Conservation (phyloP, 2,113 vertebrate genomes). For the Pleuronectes platessa region DNA sequence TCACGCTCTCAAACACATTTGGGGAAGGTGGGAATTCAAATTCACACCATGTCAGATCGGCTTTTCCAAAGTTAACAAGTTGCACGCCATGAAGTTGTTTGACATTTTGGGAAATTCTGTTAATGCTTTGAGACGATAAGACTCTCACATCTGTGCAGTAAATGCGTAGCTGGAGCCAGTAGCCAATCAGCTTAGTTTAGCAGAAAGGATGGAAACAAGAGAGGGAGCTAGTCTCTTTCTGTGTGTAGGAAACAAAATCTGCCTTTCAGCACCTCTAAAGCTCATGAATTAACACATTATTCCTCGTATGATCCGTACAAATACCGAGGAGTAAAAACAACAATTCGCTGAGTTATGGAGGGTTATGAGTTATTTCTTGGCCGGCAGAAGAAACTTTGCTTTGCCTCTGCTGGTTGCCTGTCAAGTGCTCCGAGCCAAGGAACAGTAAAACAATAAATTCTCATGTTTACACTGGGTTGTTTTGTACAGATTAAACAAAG, state of each 20-base stretch:
- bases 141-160: neutral
- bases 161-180: neutral
- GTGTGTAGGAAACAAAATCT: neutral
- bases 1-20: neutral
- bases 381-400: neutral
- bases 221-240: neutral
- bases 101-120: neutral
- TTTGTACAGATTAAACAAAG: neutral
- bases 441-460: neutral
- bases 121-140: neutral
- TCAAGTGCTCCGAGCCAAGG: neutral
- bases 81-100: neutral
- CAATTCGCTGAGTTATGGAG: neutral
- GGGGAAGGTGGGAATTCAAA: constrained; percentile 2
- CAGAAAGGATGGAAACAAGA: neutral
- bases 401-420: neutral
- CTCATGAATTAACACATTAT: neutral
- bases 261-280: neutral
- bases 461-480: neutral
- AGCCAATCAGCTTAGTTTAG: neutral
- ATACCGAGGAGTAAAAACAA: neutral
- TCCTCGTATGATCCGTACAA: neutral
- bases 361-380: constrained; percentile 16
- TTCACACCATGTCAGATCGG: neutral
- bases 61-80: neutral